A percentile compares a stretch with the other conserved stretches of the same genome.
Conservation (phyloP, 2,113 vertebrate genomes). For the Strigops habroptila region DNA sequence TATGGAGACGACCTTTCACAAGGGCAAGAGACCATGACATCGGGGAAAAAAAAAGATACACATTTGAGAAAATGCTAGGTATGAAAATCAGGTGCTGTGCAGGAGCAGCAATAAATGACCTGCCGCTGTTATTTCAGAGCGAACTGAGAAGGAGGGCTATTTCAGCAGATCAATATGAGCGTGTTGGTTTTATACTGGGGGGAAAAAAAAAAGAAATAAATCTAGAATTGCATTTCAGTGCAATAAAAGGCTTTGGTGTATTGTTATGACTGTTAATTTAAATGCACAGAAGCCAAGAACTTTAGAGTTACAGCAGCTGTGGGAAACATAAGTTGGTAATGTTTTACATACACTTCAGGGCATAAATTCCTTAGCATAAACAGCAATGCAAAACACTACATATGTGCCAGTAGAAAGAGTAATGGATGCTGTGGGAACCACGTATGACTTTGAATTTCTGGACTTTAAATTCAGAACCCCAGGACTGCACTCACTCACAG, state of each 20-base stretch:
- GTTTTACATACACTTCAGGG: neutral
- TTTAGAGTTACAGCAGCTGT: constrained; percentile 19
- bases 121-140: neutral
- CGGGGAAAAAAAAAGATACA: neutral
- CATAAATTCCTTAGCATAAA: constrained; percentile 45
- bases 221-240: constrained; percentile 11
- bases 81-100: neutral
- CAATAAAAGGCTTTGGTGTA: neutral
- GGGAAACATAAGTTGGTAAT: constrained; percentile 17
- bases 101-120: neutral
- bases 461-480: constrained; percentile 19
- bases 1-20: neutral
- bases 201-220: neutral
- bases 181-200: neutral
- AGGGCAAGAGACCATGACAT: neutral
- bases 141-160: neutral
- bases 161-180: neutral
- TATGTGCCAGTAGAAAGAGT: constrained; percentile 31
- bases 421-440: constrained; percentile 29
- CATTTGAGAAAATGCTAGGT: neutral
- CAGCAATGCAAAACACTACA: neutral
- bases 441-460: constrained; percentile 54
- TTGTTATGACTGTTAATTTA: neutral
- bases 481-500: neutral
- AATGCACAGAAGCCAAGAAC: constrained; percentile 6